phyloP scores from a whole-genome alignment of 2,888 invertebrate genomes.

The Drosophila sordidula region DNA sequence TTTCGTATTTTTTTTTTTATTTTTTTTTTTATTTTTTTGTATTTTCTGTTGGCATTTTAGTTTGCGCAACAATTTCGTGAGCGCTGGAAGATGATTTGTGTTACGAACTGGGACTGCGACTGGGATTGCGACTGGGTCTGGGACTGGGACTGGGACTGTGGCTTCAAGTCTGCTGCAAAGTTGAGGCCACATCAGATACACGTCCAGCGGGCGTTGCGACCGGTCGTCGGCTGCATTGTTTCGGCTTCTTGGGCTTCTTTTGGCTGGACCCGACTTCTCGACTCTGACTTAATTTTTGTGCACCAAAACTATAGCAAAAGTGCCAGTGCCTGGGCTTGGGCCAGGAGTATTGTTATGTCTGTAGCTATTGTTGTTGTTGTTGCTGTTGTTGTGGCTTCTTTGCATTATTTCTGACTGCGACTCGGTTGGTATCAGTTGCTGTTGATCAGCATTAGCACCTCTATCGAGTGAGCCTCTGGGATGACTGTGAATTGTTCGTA shows the following conservation, averaged over 20 bases:
- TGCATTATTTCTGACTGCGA: slow-evolving; percentile 66
- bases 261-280: slow-evolving; percentile 38
- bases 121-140: slow-evolving; percentile 24
- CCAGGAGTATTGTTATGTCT: slow-evolving; percentile 60
- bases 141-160: slow-evolving; percentile 12
- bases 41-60: slow-evolving; percentile 58
- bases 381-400: slow-evolving; percentile 60
- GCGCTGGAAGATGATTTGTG: slow-evolving; percentile 84
- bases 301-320: slow-evolving; percentile 59
- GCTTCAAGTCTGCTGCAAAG: slow-evolving; percentile 30
- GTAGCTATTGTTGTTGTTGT: slow-evolving; percentile 29
- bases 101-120: slow-evolving; percentile 67
- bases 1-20: slow-evolving; percentile 33
- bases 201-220: slow-evolving; percentile 79
- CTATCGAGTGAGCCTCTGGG: slow-evolving; percentile 69
- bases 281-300: slow-evolving; percentile 75
- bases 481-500: slow-evolving; percentile 74
- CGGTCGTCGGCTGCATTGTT: slow-evolving; percentile 73
- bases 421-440: slow-evolving; percentile 71
- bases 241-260: slow-evolving; percentile 39
- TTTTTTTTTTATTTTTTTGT: slow-evolving; percentile 24
- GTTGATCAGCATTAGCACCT: slow-evolving; percentile 80
- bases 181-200: slow-evolving; percentile 76
- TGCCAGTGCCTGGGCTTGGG: slow-evolving; percentile 9
- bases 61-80: slow-evolving; percentile 83